These are phyloP conservation scores for Metaphire vulgaris DNA, from an alignment of 1,140 invertebrate species.

Conservation along the genomic window DNA sequence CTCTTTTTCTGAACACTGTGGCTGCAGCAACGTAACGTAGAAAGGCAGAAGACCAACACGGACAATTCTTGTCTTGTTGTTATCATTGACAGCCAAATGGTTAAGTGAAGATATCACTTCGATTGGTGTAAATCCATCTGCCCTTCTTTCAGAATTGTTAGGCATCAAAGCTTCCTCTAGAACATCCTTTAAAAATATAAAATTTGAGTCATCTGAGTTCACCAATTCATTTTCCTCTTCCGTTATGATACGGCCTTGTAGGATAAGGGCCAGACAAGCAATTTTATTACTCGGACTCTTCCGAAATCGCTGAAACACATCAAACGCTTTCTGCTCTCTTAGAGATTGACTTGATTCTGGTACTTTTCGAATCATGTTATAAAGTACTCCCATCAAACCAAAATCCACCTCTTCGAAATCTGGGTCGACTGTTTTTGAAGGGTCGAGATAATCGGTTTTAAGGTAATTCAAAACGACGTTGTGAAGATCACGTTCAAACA, in stretches of 20 bases:
- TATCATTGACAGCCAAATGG: conserved; percentile 23
- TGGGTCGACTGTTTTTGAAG: no score
- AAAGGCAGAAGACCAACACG: no score
- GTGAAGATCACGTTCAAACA: no score
- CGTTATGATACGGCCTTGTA: conserved; percentile 25
- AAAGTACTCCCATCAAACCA: no score
- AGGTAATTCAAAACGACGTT: no score
- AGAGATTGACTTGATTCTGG: neutral
- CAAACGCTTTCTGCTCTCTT: neutral
- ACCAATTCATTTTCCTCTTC: conserved; percentile 28
- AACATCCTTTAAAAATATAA: conserved; percentile 18
- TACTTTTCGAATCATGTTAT: conserved; percentile 10
- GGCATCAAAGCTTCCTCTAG: neutral
- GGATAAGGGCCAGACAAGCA: neutral
- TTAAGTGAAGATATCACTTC: conserved; percentile 23
- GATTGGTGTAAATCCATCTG: conserved; percentile 2
- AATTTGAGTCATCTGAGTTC: conserved; percentile 21
- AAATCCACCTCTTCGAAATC: no score
- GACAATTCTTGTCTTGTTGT: conserved; percentile 23
- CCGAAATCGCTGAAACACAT: conserved; percentile 5
- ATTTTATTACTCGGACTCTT: neutral
- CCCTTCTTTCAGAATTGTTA: neutral
- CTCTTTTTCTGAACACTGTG: no score
- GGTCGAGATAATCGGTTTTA: no score
- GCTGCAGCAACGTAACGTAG: no score